Base-by-base conservation (phyloP, 2,113 vertebrate genomes). In the Bungarus multicinctus region DNA sequence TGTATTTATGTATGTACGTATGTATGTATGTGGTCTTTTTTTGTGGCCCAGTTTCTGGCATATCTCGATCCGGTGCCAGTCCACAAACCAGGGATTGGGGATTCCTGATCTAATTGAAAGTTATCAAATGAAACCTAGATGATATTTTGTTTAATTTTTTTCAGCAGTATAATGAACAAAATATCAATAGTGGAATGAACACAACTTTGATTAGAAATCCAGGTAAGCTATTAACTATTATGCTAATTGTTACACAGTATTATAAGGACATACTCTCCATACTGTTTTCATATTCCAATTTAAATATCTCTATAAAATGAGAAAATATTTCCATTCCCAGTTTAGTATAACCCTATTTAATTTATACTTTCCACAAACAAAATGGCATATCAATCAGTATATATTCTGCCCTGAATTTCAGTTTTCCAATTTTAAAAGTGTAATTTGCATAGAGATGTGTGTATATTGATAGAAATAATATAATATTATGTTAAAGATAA, bases 81-180 rank as follows among this genome's bases (percentile, higher is more conserved):
- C 12, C 12, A 69, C 0, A 2, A n/a, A 69, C 12, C 2, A 4
- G 12, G 11, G 30, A 12, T 69, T 69, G 64, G 64, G 64, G 30
- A 34, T n/a, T 4, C 64, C 64, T 69, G 11, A 34, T 86, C 16
- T 87, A n/a, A 22, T 94, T 90, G 8, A 18, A 30, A 34, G 53
- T 92, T 94, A 53, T 22, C 22, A 92, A 22, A 86, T 87, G 60
- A 87, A 90, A 53, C 14, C n/a, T 53, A 12, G 50, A 60, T 89
- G 30, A 88, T 88, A 7, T 93, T 9, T 91, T 90, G 93, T 50
- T 87, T 87, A 14, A 3, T 97, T 74, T 97, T 93, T 98, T 97
- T 96, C 27, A 97, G 95, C 97, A 99, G 97, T 98, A 98, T 94
- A 98, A 93, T 94, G 99, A 99, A 93, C 99, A 99, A 97, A 99